Percentiles rank a stretch among this genome's conserved stretches.
These are phyloP conservation scores for Diplosoma virens DNA, from an alignment of 23 tunicate species.

Conservation along the genomic window DNA sequence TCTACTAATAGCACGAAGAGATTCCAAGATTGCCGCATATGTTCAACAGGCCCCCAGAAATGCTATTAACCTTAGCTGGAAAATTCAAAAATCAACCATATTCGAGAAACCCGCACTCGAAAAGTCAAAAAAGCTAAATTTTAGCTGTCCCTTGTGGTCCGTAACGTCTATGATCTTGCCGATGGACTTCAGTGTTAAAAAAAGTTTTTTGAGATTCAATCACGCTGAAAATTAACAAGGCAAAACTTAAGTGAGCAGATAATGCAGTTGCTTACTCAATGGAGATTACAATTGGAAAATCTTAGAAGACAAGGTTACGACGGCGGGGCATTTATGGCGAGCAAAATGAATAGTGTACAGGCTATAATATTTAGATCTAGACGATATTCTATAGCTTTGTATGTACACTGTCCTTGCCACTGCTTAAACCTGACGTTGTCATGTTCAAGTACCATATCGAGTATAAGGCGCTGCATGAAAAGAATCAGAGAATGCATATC, in stretches of 20 bases:
- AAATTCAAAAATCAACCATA: neutral
- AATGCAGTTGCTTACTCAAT: no score
- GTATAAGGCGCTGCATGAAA: neutral
- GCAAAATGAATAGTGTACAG: neutral
- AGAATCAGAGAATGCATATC: conserved; percentile 7
- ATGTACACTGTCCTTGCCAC: neutral
- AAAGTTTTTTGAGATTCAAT: no score
- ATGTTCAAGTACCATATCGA: neutral
- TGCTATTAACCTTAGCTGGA: conserved; percentile 10
- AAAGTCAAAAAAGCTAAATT: no score
- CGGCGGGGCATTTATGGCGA: neutral
- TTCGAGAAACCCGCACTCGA: no score
- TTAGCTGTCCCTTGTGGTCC: no score
- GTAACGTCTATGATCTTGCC: no score
- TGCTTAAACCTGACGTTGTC: neutral
- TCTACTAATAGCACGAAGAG: neutral
- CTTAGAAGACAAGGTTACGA: no score
- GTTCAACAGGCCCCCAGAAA: conserved; percentile 26
- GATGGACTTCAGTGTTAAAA: no score
- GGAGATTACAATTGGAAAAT: no score
- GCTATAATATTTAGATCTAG: conserved; percentile 3
- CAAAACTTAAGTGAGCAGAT: neutral
- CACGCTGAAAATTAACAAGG: neutral
- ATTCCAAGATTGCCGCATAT: conserved; percentile 13
- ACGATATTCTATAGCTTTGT: neutral